Conservation (phyloP, 2,797 vertebrate genomes). For the Cynopterus sphinx region DNA sequence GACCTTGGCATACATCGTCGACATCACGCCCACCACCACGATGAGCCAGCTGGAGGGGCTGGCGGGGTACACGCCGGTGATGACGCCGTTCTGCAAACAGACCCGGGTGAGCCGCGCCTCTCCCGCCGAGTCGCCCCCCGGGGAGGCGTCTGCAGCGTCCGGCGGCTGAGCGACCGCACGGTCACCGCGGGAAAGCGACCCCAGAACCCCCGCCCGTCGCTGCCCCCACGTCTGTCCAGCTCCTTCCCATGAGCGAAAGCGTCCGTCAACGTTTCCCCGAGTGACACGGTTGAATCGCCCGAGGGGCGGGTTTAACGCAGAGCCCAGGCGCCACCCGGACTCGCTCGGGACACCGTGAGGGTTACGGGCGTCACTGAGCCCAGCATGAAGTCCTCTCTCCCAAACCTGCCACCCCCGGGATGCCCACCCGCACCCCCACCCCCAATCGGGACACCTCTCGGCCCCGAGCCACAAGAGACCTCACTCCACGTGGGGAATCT, state of each 20-base stretch:
- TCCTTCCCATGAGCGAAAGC: background rate
- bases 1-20: slow-evolving; percentile 91
- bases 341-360: background rate
- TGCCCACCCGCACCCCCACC: fast-evolving
- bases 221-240: background rate
- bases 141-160: fast-evolving
- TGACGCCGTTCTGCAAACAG: slow-evolving; percentile 88
- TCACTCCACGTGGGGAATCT: fast-evolving
- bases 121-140: fast-evolving
- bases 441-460: background rate
- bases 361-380: background rate
- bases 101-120: background rate
- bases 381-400: background rate
- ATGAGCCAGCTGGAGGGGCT: slow-evolving; percentile 95
- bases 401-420: fast-evolving
- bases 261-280: no score
- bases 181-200: background rate
- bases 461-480: background rate
- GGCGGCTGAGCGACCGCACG: fast-evolving
- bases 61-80: slow-evolving; percentile 97
- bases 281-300: no score
- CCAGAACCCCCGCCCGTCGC: background rate
- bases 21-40: slow-evolving; percentile 96
- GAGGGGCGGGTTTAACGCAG: background rate
- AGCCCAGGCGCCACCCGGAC: background rate